A percentile compares a stretch with the other conserved stretches of the same genome.
phyloP scores from a whole-genome alignment of 2,113 vertebrate genomes.

The Serilophus lunatus region DNA sequence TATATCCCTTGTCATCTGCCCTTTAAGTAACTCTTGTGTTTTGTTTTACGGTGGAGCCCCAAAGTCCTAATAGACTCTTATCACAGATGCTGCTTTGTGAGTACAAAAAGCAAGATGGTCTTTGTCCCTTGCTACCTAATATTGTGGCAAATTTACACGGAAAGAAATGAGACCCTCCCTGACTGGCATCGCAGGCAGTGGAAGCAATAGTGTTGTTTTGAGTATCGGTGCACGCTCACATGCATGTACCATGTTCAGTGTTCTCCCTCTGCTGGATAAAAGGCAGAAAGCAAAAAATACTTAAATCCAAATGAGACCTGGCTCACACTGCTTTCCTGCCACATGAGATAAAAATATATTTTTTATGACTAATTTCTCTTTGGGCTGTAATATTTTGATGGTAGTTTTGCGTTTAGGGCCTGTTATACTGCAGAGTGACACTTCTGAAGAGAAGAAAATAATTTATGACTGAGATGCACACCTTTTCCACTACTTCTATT shows the following conservation, averaged over 20 bases:
- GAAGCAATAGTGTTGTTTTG: not conserved
- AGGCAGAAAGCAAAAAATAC: not conserved
- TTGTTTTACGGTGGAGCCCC: not conserved
- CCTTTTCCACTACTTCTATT: not conserved
- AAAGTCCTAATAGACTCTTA: not conserved
- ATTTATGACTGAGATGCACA: not conserved
- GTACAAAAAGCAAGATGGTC: not conserved
- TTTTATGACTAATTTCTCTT: not conserved
- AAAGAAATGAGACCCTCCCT: not conserved
- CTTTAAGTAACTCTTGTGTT: not conserved
- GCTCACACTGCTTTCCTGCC: not conserved
- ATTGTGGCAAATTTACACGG: not conserved
- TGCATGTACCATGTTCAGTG: not conserved
- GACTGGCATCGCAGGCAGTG: not conserved
- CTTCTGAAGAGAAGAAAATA: not conserved
- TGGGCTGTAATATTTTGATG: not conserved
- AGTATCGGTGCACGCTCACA: accelerated
- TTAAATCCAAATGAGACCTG: not conserved
- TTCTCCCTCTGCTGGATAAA: conserved; percentile 42
- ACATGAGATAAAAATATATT: not conserved
- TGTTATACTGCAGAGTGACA: not conserved
- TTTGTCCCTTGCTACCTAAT: not conserved
- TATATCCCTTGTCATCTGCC: not conserved
- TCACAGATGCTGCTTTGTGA: not conserved
- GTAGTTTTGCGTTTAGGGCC: not conserved